Conservation (phyloP, 2,113 vertebrate genomes). For the Xyliphius kryptos region DNA sequence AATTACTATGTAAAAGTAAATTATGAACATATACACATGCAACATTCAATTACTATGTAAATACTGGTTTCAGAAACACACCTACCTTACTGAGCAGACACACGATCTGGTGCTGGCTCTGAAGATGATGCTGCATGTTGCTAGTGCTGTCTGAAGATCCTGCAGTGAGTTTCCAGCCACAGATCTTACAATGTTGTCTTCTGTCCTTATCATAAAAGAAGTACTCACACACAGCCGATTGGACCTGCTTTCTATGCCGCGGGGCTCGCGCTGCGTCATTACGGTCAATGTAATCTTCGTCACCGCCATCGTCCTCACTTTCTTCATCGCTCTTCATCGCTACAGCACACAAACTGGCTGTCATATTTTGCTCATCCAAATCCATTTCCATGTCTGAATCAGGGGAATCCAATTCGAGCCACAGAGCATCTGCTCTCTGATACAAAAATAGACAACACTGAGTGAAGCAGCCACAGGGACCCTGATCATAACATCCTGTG, state of each 20-base stretch:
- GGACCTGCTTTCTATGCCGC: slow-evolving; percentile 2
- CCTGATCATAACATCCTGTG: too few relatives aligned
- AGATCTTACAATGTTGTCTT: slow-evolving; percentile 20
- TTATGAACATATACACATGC: too few relatives aligned
- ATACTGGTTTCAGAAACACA: too few relatives aligned
- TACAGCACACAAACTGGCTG: neutral
- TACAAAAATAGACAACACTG: neutral
- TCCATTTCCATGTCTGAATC: slow-evolving; percentile 17
- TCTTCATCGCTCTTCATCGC: neutral
- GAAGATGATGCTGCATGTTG: slow-evolving; percentile 29
- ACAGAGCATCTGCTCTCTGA: slow-evolving; percentile 17
- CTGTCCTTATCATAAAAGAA: neutral
- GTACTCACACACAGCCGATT: slow-evolving; percentile 25
- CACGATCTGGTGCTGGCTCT: slow-evolving; percentile 26
- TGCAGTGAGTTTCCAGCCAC: slow-evolving; percentile 18
- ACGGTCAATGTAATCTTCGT: neutral
- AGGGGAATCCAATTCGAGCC: slow-evolving; percentile 11
- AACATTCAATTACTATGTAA: neutral
- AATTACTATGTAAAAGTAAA: too few relatives aligned
- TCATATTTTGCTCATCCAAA: slow-evolving; percentile 2
- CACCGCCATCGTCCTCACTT: neutral
- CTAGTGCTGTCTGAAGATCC: slow-evolving; percentile 18
- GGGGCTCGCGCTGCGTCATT: neutral
- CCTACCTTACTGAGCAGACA: slow-evolving; percentile 20
- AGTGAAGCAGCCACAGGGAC: neutral